A percentile compares a stretch with the other conserved stretches of the same genome.
Evolutionary conservation across 2,797 vertebrate species (phyloP).

Genomic region (Spinibarbus caldwelli): DNA sequence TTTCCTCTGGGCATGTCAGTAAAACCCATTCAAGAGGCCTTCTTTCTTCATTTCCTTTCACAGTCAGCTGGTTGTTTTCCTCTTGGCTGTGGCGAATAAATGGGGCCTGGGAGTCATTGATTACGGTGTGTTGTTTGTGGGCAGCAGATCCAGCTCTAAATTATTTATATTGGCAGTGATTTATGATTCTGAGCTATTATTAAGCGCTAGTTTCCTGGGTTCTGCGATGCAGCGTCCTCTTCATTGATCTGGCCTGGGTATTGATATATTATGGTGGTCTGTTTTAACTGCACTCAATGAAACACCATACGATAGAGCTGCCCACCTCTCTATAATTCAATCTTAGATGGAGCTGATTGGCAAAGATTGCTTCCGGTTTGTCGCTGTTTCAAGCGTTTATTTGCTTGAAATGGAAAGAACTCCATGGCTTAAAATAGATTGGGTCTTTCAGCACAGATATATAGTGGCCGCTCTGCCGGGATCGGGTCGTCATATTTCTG

Average conservation of each 20-base stretch:
- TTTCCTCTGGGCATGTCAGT: neutral
- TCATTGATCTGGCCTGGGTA: constrained; percentile 71
- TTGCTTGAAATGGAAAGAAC: neutral
- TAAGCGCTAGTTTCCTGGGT: constrained; percentile 63
- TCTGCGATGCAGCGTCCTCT: constrained; percentile 71
- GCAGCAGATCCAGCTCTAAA: constrained; percentile 58
- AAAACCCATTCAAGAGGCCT: neutral
- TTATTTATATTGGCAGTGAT: constrained; percentile 70
- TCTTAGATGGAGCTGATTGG: constrained; percentile 21
- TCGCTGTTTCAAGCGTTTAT: neutral
- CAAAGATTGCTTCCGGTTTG: neutral
- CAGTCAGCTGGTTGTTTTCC: constrained; percentile 16
- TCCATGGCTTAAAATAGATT: constrained; percentile 28
- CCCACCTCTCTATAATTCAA: neutral
- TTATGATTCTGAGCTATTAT: constrained; percentile 64
- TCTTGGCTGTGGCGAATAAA: constrained; percentile 31
- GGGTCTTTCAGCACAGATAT: constrained; percentile 17
- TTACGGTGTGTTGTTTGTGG: constrained; percentile 52
- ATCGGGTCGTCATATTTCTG: constrained; percentile 32
- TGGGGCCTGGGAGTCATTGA: constrained; percentile 49
- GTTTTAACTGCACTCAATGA: constrained; percentile 55
- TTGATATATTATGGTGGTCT: constrained; percentile 65
- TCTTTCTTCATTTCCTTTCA: neutral
- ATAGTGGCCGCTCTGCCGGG: constrained; percentile 18
- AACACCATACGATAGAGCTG: constrained; percentile 39